These are phyloP conservation scores for Rhabdomys pumilio DNA, from an alignment of 2,797 vertebrate species.

Conservation along the genomic window DNA sequence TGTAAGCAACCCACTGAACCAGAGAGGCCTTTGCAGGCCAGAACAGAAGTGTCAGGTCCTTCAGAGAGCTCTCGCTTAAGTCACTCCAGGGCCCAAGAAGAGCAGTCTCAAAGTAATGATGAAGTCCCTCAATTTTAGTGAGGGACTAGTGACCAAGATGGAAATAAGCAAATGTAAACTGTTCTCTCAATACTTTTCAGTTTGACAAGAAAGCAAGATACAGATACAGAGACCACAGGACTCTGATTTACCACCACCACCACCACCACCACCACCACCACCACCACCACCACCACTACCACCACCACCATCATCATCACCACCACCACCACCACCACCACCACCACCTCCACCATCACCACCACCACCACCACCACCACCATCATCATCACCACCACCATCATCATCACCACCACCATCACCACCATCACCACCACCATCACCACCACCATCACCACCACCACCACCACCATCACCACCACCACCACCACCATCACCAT, in stretches of 20 bases:
- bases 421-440: too few species aligned
- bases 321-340: too few species aligned
- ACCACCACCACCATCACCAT: not conserved
- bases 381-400: too few species aligned
- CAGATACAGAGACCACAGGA: not conserved
- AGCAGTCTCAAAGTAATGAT: slow-evolving; percentile 30
- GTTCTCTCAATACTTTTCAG: slow-evolving; percentile 48
- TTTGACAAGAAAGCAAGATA: slow-evolving; percentile 37
- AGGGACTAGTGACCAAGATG: not conserved
- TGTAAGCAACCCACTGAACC: not conserved
- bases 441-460: too few species aligned
- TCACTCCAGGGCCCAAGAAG: slow-evolving; percentile 35
- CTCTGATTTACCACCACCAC: not conserved
- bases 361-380: too few species aligned
- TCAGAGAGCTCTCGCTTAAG: slow-evolving; percentile 9
- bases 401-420: too few species aligned
- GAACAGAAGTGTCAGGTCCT: slow-evolving; percentile 9
- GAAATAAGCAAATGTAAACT: slow-evolving; percentile 32
- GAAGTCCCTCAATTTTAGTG: slow-evolving; percentile 5
- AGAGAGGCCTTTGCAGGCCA: slow-evolving; percentile 13
- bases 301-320: too few species aligned
- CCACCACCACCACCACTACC: too few species aligned
- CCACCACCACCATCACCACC: too few species aligned
- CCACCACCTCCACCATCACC: too few species aligned
- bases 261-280: too few species aligned